These are phyloP conservation scores for roundworm (Caenorhabditis elegans) DNA, from an alignment of 1,140 invertebrate species.

Conservation along the genomic window DNA sequence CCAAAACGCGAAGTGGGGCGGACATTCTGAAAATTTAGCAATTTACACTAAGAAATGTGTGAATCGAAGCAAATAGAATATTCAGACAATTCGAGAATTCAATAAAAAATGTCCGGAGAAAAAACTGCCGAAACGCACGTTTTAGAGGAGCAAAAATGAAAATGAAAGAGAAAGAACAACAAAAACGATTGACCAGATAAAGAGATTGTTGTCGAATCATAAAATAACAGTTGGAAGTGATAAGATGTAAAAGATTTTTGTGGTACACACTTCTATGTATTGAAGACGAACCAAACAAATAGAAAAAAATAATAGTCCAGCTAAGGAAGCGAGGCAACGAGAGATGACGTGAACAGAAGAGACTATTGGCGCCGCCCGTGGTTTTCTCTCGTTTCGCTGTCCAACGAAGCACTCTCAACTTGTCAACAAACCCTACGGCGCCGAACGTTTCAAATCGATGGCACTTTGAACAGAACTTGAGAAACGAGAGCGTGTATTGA, in stretches of 20 bases:
- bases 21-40: slow-evolving; percentile 14
- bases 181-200: background rate
- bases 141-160: background rate
- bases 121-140: background rate
- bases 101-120: background rate
- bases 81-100: background rate
- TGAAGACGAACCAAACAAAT: background rate
- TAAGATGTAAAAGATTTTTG: background rate
- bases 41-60: background rate
- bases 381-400: background rate
- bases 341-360: background rate
- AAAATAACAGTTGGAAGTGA: background rate
- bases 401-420: background rate
- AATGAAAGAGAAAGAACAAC: background rate
- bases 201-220: slow-evolving; percentile 1
- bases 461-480: no score
- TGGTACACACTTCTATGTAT: background rate
- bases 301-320: background rate
- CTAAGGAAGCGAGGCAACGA: background rate
- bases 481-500: no score
- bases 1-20: slow-evolving; percentile 77
- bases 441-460: slow-evolving; percentile 13
- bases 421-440: background rate
- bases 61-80: no score
- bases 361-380: background rate